Conservation (phyloP, 2,113 vertebrate species). For the Leptobrachium leishanense region DNA sequence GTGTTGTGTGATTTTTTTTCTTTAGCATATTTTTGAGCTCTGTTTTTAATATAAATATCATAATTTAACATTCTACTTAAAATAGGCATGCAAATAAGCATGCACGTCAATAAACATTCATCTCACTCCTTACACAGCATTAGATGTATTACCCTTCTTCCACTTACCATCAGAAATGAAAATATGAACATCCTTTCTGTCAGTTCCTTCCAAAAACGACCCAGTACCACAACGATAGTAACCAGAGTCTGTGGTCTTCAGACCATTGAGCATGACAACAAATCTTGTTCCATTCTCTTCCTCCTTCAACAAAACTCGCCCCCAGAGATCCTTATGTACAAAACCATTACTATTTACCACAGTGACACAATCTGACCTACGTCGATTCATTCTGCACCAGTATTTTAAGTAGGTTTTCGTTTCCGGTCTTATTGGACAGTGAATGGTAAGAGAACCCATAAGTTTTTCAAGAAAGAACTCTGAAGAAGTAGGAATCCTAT, state of each 20-base stretch:
- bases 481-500: not conserved
- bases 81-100: too few relatives aligned
- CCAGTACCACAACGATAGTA: slow-evolving; percentile 54
- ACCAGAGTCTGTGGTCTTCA: slow-evolving; percentile 51
- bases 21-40: too few relatives aligned
- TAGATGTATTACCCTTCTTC: not conserved
- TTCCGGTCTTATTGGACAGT: slow-evolving; percentile 47
- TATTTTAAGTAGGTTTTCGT: rapidly evolving
- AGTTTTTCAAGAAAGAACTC: slow-evolving; percentile 36
- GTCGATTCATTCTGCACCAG: slow-evolving; percentile 55
- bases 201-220: rapidly evolving
- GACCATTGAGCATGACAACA: slow-evolving; percentile 52
- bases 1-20: too few relatives aligned
- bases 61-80: too few relatives aligned
- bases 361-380: not conserved
- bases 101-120: too few relatives aligned
- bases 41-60: too few relatives aligned
- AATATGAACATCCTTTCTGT: slow-evolving; percentile 29
- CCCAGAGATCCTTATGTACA: slow-evolving; percentile 8
- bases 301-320: slow-evolving; percentile 41
- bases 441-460: slow-evolving; percentile 36
- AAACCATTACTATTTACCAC: not conserved
- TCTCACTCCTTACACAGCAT: too few relatives aligned
- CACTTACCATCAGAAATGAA: slow-evolving; percentile 15
- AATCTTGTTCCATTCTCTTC: slow-evolving; percentile 47